phyloP scores from a whole-genome alignment of 1,140 invertebrate genomes.

The Heliconius nattereri region DNA sequence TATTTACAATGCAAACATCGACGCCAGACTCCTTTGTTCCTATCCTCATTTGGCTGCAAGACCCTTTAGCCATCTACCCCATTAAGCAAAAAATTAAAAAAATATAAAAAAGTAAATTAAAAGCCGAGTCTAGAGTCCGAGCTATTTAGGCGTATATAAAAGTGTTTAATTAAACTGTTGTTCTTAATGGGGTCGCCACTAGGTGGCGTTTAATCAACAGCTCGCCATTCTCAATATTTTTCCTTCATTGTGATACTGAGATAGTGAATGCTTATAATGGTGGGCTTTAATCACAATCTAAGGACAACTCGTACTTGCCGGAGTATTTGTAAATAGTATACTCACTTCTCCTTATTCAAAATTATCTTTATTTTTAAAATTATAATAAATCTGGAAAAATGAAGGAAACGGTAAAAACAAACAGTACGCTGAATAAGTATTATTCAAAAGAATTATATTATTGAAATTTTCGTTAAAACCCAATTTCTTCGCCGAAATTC shows the following conservation, averaged over 20 bases:
- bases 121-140: slow-evolving; percentile 62
- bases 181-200: slow-evolving; percentile 77
- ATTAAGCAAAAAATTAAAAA: slow-evolving; percentile 57
- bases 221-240: slow-evolving; percentile 55
- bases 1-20: slow-evolving; percentile 36
- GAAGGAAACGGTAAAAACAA: too few relatives aligned
- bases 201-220: slow-evolving; percentile 79
- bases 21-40: slow-evolving; percentile 53
- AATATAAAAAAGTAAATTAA: slow-evolving; percentile 72
- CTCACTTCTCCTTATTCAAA: background rate
- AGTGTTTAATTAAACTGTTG: slow-evolving; percentile 79
- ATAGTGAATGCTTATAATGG: slow-evolving; percentile 20
- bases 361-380: background rate
- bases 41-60: slow-evolving; percentile 47
- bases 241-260: slow-evolving; percentile 28
- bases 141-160: slow-evolving; percentile 72
- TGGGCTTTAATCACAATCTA: slow-evolving; percentile 1
- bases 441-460: background rate
- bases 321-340: background rate
- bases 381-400: too few relatives aligned
- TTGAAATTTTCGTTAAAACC: background rate
- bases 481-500: slow-evolving; percentile 31
- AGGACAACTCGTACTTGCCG: background rate
- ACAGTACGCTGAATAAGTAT: background rate
- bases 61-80: slow-evolving; percentile 34